Percentiles rank a stretch among this genome's conserved stretches.
These are phyloP conservation scores for Phanerotoma sp. DNA, from an alignment of 2,888 invertebrate species.

Conservation along the genomic window DNA sequence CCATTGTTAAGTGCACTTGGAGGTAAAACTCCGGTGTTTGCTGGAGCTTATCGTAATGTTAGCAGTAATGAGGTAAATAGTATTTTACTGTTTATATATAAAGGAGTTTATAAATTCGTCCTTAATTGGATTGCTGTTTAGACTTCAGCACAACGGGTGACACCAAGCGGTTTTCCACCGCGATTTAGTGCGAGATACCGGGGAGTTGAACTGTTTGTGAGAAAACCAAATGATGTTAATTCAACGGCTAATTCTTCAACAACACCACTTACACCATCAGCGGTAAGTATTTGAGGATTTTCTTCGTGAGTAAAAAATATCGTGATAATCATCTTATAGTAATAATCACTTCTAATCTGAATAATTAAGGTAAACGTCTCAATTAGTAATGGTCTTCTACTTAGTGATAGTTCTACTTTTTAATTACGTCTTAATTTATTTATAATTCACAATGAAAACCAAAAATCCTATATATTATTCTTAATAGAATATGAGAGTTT, in stretches of 20 bases:
- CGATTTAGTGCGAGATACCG: slow-evolving; percentile 54
- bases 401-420: no score
- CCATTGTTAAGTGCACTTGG: slow-evolving; percentile 50
- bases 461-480: no score
- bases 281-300: not conserved
- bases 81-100: not conserved
- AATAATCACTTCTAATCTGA: no score
- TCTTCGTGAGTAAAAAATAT: not conserved
- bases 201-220: slow-evolving; percentile 52
- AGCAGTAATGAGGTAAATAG: slow-evolving; percentile 43
- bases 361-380: no score
- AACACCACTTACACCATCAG: slow-evolving; percentile 42
- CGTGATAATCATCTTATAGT: no score
- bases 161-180: slow-evolving; percentile 50
- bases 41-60: slow-evolving; percentile 45
- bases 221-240: slow-evolving; percentile 45
- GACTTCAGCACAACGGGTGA: slow-evolving; percentile 49
- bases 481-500: no score
- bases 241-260: slow-evolving; percentile 44
- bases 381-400: no score
- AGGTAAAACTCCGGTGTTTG: slow-evolving; percentile 47
- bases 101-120: slow-evolving; percentile 4
- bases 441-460: no score
- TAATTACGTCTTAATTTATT: no score
- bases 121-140: slow-evolving; percentile 24